Conservation (phyloP, 2,888 invertebrate genomes). For the Drosophila kambysellisi region DNA sequence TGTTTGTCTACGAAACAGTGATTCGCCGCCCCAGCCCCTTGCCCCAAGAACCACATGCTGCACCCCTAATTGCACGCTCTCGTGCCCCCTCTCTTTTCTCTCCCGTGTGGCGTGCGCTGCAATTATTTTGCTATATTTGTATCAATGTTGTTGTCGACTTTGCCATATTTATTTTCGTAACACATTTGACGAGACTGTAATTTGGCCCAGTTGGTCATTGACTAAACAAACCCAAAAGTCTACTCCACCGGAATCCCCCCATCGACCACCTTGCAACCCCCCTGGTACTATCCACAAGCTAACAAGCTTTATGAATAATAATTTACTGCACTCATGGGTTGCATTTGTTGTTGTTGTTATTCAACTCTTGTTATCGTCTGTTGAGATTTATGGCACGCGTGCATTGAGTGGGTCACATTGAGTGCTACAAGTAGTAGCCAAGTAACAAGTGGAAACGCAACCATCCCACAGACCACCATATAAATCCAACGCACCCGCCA, state of each 20-base stretch:
- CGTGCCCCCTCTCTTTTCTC: not conserved
- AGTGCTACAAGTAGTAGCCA: constrained; percentile 5
- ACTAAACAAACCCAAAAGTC: constrained; percentile 22
- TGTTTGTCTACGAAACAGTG: constrained; percentile 41
- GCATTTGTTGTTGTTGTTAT: constrained; percentile 41
- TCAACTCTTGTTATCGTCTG: constrained; percentile 41
- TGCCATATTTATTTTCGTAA: constrained; percentile 53
- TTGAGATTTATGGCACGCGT: constrained; percentile 62
- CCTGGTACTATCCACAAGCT: not conserved
- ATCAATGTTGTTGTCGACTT: constrained; percentile 56
- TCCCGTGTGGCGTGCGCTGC: constrained; percentile 21
- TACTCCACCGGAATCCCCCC: no score
- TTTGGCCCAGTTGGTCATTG: constrained; percentile 56
- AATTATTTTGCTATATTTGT: constrained; percentile 55
- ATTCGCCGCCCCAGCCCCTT: constrained; percentile 21
- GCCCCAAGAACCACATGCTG: not conserved
- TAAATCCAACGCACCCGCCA: not conserved
- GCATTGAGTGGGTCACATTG: constrained; percentile 33
- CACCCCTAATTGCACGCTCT: not conserved
- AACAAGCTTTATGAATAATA: constrained; percentile 16
- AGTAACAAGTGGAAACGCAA: not conserved
- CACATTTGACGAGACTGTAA: constrained; percentile 49
- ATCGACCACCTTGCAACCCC: no score
- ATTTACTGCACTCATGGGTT: constrained; percentile 37
- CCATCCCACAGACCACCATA: not conserved